These are phyloP conservation scores for Scleropages formosus DNA, from an alignment of 2,797 vertebrate species.

Conservation along the genomic window DNA sequence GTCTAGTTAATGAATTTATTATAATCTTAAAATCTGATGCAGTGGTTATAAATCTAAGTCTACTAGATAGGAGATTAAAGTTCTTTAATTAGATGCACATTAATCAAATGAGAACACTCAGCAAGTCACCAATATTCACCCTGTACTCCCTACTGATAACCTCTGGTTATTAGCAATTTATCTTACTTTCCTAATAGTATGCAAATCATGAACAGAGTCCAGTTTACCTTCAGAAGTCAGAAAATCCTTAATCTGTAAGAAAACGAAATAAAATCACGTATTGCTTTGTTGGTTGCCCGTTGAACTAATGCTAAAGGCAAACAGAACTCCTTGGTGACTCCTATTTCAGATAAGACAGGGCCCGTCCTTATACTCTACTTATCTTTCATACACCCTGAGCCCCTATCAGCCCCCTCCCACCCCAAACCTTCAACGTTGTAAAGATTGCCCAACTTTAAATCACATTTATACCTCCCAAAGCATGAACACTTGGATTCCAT, in stretches of 20 bases:
- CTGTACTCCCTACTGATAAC: background rate
- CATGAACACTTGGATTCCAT: no score
- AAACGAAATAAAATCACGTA: conserved; percentile 4
- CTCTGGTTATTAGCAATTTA: background rate
- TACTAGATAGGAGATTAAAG: background rate
- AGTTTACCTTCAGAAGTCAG: background rate
- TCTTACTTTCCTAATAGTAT: background rate
- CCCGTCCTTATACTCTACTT: background rate
- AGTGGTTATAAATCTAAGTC: no score
- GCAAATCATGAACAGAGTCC: background rate
- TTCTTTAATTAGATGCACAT: background rate
- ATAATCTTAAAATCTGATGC: no score
- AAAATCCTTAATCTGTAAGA: no score
- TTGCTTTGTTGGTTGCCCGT: no score
- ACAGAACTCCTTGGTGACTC: background rate
- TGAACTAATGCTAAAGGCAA: background rate
- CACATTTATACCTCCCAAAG: no score
- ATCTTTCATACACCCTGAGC: background rate
- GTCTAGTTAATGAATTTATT: no score
- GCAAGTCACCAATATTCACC: background rate
- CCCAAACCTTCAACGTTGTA: no score
- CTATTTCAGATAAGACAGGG: background rate
- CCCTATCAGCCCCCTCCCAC: background rate
- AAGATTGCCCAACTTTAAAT: no score
- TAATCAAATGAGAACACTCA: background rate